phyloP scores from a whole-genome alignment of 2,888 invertebrate genomes.

The Amitus sp. region DNA sequence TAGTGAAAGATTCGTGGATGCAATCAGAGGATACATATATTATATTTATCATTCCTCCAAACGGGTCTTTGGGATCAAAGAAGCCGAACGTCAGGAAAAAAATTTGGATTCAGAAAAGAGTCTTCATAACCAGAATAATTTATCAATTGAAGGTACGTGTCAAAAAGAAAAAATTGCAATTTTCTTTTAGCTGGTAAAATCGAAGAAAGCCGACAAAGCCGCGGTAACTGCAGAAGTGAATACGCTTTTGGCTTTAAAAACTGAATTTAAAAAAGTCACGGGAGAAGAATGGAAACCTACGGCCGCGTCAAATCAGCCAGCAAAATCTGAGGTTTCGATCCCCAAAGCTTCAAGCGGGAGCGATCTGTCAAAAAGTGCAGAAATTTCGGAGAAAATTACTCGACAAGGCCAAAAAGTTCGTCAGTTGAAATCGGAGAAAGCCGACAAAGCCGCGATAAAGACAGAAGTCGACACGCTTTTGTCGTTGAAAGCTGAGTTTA shows the following conservation, averaged over 20 bases:
- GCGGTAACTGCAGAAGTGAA: conserved; percentile 71
- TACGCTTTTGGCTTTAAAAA: conserved; percentile 66
- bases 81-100: too few relatives aligned
- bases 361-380: too few relatives aligned
- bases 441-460: conserved; percentile 65
- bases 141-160: too few relatives aligned
- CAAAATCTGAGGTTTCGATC: background rate
- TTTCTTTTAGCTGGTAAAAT: conserved; percentile 51
- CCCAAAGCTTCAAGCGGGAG: too few relatives aligned
- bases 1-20: too few relatives aligned
- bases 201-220: conserved; percentile 49
- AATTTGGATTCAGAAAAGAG: too few relatives aligned
- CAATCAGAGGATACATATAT: too few relatives aligned
- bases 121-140: too few relatives aligned
- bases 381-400: conserved; percentile 62
- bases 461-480: conserved; percentile 71
- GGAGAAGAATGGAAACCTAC: conserved; percentile 65
- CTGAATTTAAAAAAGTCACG: conserved; percentile 65
- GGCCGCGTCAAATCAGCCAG: too few relatives aligned
- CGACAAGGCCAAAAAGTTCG: conserved; percentile 60
- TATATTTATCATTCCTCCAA: too few relatives aligned
- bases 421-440: conserved; percentile 49
- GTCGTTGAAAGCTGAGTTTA: conserved; percentile 63
- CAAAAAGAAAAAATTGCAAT: too few relatives aligned
- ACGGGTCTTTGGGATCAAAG: too few relatives aligned